A percentile compares a stretch with the other conserved stretches of the same genome.
phyloP scores from a whole-genome alignment of 2,888 invertebrate genomes.

The Metacarcinus magister region DNA sequence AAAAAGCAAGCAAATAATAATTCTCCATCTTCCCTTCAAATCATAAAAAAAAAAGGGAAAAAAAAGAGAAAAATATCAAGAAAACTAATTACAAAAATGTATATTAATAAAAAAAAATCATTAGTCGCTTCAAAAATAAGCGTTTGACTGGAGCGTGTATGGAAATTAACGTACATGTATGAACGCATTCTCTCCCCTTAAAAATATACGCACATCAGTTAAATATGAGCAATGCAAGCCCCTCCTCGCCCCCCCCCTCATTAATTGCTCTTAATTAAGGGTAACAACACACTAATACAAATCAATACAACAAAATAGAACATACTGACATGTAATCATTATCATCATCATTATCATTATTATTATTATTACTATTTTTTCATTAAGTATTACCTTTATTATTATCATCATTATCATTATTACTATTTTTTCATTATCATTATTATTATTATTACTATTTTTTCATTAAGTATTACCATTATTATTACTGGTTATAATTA shows the following conservation, averaged over 20 bases:
- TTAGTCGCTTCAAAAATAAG: neutral
- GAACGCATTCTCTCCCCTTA: neutral
- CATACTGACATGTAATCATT: neutral
- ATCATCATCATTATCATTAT: neutral
- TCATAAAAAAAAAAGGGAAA: neutral
- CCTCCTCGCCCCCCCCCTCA: neutral
- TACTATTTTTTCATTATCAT: neutral
- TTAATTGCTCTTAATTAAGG: neutral
- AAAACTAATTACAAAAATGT: neutral
- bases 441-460: neutral
- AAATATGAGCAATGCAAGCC: slow-evolving; percentile 2
- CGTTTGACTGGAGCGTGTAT: neutral
- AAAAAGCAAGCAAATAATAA: too few relatives aligned
- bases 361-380: neutral
- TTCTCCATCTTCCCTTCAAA: too few relatives aligned
- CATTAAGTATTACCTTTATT: neutral
- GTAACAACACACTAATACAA: neutral
- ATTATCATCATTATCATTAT: neutral
- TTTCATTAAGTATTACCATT: neutral
- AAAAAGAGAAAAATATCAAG: neutral
- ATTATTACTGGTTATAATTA: neutral
- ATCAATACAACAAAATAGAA: neutral
- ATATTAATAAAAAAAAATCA: neutral
- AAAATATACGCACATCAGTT: neutral
- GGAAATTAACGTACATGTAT: neutral